Percentiles rank a stretch among this genome's conserved stretches.
These are phyloP conservation scores for Drosophila bunnanda DNA, from an alignment of 2,888 invertebrate genomes.

Conservation along the genomic window DNA sequence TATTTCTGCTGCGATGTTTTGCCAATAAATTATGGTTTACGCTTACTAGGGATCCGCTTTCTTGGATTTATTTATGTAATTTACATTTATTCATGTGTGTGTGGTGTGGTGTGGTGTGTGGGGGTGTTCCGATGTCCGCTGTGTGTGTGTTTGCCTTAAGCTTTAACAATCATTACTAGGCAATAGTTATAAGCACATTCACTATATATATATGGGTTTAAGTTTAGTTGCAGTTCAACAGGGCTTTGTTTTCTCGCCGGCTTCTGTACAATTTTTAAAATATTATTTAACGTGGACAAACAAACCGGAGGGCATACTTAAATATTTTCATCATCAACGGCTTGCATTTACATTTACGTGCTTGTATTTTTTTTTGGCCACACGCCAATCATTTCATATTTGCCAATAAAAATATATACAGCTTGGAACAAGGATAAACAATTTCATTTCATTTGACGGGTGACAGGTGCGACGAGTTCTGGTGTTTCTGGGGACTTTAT, in stretches of 20 bases:
- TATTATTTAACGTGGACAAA: slow-evolving; percentile 22
- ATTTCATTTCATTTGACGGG: slow-evolving; percentile 47
- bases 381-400: slow-evolving; percentile 30
- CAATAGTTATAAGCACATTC: slow-evolving; percentile 64
- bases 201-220: slow-evolving; percentile 27
- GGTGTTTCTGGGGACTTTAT: not conserved
- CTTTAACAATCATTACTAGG: slow-evolving; percentile 76
- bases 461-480: slow-evolving; percentile 34
- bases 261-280: slow-evolving; percentile 42
- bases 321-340: slow-evolving; percentile 26
- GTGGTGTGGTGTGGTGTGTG: slow-evolving; percentile 20
- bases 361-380: slow-evolving; percentile 1
- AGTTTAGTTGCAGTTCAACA: slow-evolving; percentile 42
- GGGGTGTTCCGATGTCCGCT: slow-evolving; percentile 3
- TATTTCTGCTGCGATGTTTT: slow-evolving; percentile 42
- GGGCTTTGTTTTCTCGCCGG: slow-evolving; percentile 14
- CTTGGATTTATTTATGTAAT: slow-evolving; percentile 63
- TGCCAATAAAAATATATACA: slow-evolving; percentile 35
- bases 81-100: slow-evolving; percentile 63
- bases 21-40: slow-evolving; percentile 44
- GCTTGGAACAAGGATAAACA: slow-evolving; percentile 45
- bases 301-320: slow-evolving; percentile 11
- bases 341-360: slow-evolving; percentile 19
- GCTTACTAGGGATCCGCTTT: slow-evolving; percentile 54
- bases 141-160: slow-evolving; percentile 56